phyloP scores from a whole-genome alignment of 2,888 invertebrate genomes.

The Andrena fulva region DNA sequence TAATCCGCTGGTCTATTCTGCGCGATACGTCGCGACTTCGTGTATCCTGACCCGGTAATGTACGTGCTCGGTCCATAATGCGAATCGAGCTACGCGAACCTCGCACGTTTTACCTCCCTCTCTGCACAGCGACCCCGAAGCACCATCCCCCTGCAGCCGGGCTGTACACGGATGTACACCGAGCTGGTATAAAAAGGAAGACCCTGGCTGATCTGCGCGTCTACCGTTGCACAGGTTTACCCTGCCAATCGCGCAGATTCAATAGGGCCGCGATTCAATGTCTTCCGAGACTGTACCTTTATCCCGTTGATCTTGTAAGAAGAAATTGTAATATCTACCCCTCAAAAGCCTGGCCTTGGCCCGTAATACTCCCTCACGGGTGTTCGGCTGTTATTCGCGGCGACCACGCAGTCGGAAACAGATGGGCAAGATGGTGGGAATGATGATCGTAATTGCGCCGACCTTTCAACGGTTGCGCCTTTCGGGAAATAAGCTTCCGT shows the following conservation, averaged over 20 bases:
- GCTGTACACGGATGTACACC: slow-evolving; percentile 21
- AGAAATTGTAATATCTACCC: slow-evolving; percentile 60
- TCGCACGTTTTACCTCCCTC: not conserved
- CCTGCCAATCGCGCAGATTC: slow-evolving; percentile 57
- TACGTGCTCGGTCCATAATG: slow-evolving; percentile 66
- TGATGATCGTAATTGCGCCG: too few relatives aligned
- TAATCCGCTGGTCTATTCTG: slow-evolving; percentile 76
- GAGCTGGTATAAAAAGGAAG: slow-evolving; percentile 80
- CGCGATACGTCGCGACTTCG: slow-evolving; percentile 65
- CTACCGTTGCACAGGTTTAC: slow-evolving; percentile 55
- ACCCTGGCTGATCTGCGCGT: slow-evolving; percentile 67
- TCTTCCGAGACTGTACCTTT: slow-evolving; percentile 73
- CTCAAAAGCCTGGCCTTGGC: slow-evolving; percentile 17
- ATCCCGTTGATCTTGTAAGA: slow-evolving; percentile 64
- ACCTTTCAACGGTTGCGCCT: too few relatives aligned
- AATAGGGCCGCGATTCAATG: slow-evolving; percentile 68
- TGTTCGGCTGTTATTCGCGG: too few relatives aligned
- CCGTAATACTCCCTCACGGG: too few relatives aligned
- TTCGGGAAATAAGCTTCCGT: too few relatives aligned
- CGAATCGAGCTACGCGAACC: slow-evolving; percentile 60
- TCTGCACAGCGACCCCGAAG: not conserved
- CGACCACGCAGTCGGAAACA: too few relatives aligned
- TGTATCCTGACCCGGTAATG: slow-evolving; percentile 71
- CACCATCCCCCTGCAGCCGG: not conserved
- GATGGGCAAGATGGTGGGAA: too few relatives aligned